Percentiles rank a stretch among this genome's conserved stretches.
These are phyloP conservation scores for Gymnoscelis rufifasciata DNA, from an alignment of 2,888 invertebrate species.

Conservation along the genomic window DNA sequence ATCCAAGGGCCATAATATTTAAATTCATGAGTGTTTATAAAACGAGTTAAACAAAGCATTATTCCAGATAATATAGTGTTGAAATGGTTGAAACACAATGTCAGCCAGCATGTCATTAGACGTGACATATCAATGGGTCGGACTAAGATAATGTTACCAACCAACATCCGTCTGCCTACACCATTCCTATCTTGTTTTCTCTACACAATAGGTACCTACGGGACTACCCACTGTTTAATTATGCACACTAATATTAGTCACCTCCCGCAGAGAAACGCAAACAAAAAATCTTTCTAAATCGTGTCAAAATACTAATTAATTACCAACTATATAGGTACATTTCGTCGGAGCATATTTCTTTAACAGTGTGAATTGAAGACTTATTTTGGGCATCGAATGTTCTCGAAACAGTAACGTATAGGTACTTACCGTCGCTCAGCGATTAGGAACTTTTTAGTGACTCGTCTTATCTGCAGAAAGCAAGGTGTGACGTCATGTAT, in stretches of 20 bases:
- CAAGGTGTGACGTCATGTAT: slow-evolving; percentile 37
- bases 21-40: not conserved
- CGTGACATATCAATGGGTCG: slow-evolving; percentile 61
- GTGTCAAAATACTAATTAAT: not conserved
- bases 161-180: slow-evolving; percentile 40
- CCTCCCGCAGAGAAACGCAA: slow-evolving; percentile 16
- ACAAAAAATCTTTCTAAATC: not conserved
- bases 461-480: slow-evolving; percentile 15
- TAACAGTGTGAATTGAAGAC: too few species aligned
- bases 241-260: slow-evolving; percentile 20
- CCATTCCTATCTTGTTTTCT: slow-evolving; percentile 30
- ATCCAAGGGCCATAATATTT: not conserved
- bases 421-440: not conserved
- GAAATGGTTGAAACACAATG: slow-evolving; percentile 48
- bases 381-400: too few species aligned
- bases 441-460: not conserved
- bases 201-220: slow-evolving; percentile 28
- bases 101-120: slow-evolving; percentile 46
- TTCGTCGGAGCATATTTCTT: too few species aligned
- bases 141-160: slow-evolving; percentile 48
- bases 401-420: not conserved
- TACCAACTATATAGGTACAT: not conserved
- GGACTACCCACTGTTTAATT: slow-evolving; percentile 21
- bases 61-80: slow-evolving; percentile 41
- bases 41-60: slow-evolving; percentile 19